Evolutionary conservation across 2,888 invertebrate species (phyloP).

Genomic region (Seladonia tumulorum): DNA sequence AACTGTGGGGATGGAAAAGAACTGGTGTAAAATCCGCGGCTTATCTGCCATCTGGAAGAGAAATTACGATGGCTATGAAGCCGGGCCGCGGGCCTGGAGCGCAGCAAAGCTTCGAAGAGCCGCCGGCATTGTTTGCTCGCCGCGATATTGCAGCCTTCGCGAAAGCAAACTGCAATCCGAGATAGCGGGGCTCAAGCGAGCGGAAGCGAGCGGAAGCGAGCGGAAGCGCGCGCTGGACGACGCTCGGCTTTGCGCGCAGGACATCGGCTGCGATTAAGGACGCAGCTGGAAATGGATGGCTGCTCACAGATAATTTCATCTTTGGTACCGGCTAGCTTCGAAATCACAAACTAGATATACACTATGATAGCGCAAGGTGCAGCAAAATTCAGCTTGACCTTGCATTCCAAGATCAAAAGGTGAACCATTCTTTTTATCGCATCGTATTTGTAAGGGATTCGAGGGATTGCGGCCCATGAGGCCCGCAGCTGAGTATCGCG

Average conservation of each 20-base stretch:
- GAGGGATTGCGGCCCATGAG: too few species aligned
- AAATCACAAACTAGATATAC: neutral
- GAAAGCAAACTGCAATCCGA: conserved; percentile 37
- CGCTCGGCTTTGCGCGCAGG: neutral
- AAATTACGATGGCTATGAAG: conserved; percentile 8
- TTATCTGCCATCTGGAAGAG: conserved; percentile 9
- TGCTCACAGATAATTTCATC: neutral
- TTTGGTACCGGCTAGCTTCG: neutral
- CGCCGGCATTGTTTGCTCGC: conserved; percentile 50
- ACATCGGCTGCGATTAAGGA: neutral
- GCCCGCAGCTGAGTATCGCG: too few species aligned
- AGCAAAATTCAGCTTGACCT: too few species aligned
- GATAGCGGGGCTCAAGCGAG: neutral
- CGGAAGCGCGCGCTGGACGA: neutral
- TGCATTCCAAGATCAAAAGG: too few species aligned
- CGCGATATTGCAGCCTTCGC: conserved; percentile 45
- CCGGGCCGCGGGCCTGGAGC: neutral
- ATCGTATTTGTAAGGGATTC: too few species aligned
- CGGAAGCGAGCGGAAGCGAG: neutral
- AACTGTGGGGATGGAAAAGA: neutral
- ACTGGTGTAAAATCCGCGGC: conserved; percentile 15
- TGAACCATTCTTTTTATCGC: too few species aligned
- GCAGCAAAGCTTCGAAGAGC: conserved; percentile 16
- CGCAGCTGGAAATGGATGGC: neutral
- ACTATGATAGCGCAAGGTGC: too few species aligned